Evolutionary conservation across 2,888 invertebrate genomes (phyloP), one percentile per base, ranked within the genome.

Genomic region (Fragum whitleyi): DNA sequence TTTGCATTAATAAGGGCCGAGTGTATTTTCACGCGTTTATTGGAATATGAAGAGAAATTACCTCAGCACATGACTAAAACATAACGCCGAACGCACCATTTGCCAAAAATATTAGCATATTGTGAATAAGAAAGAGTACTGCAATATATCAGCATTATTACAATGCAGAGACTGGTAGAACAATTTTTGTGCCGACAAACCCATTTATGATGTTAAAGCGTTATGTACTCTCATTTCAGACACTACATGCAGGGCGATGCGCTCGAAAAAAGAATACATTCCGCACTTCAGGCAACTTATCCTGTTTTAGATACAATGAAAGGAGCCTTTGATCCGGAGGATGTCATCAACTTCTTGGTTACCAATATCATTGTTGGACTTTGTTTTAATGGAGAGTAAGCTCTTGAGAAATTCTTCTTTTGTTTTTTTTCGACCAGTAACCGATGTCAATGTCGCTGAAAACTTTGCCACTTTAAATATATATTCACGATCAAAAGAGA

Each of bases 351-450:
- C 32, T 80, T 55, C 29, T 68, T 73, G 5, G 62, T 80, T 1
- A 39, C 39, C 19, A 73, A 76, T 36, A 74, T 79, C n/a, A 11
- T 80, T 2, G 69, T 29, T 21, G 81, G 51, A 51, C 51, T 51
- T 16, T 51, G 51, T 57, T 81, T 81, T 53, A 69, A 70, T 21
- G 73, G 72, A 69, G 70, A 69, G 81, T 77, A 62, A 62, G 81
- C 73, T n/a, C n/a, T n/a, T n/a, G n/a, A n/a, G n/a, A n/a, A n/a
- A n/a, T n/a, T n/a, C n/a, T n/a, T n/a, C n/a, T n/a, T n/a, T n/a
- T n/a, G n/a, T n/a, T n/a, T n/a, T n/a, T n/a, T n/a, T n/a, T n/a
- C n/a, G n/a, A n/a, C n/a, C n/a, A n/a, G n/a, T n/a, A n/a, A n/a
- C n/a, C n/a, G n/a, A n/a, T n/a, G n/a, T n/a, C n/a, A n/a, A n/a